A percentile compares a stretch with the other conserved stretches of the same genome.
Conservation (phyloP, 30 jellyfish, hydroid and myxozoan genomes). For the Turritopsis rubra region DNA sequence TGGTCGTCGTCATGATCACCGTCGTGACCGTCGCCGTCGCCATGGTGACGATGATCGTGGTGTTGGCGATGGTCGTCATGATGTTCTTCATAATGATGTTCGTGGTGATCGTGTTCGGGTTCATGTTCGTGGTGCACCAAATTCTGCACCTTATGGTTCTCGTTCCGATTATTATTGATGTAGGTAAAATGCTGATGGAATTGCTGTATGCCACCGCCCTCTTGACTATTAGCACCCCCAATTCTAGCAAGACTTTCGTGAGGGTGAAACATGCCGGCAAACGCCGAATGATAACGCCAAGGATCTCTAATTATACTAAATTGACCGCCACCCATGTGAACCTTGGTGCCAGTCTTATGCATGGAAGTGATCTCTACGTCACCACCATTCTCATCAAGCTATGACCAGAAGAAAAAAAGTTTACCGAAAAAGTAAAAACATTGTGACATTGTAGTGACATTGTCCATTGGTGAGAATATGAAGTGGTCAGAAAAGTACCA, state of each 20-base stretch:
- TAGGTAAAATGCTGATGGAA: slow-evolving; percentile 89
- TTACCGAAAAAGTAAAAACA: no score
- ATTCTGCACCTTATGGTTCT: slow-evolving; percentile 56
- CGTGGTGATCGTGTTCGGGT: slow-evolving; percentile 50
- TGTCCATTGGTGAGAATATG: no score
- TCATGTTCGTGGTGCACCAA: slow-evolving; percentile 55
- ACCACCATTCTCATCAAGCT: slow-evolving; percentile 91
- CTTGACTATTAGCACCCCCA: slow-evolving; percentile 22
- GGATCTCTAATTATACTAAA: slow-evolving; percentile 89
- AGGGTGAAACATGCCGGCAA: slow-evolving; percentile 83
- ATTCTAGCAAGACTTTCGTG: slow-evolving; percentile 61
- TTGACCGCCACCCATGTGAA: slow-evolving; percentile 93
- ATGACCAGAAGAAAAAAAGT: background rate
- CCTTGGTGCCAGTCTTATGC: slow-evolving; percentile 72
- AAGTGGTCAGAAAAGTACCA: no score
- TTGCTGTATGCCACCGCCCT: slow-evolving; percentile 64
- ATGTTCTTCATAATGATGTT: slow-evolving; percentile 40
- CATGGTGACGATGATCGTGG: slow-evolving; percentile 50
- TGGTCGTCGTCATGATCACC: slow-evolving; percentile 48
- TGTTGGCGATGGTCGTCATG: slow-evolving; percentile 55
- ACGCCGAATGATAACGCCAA: slow-evolving; percentile 88
- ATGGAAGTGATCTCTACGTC: slow-evolving; percentile 67
- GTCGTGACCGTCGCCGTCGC: slow-evolving; percentile 65
- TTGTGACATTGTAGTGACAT: no score
- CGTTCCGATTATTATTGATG: slow-evolving; percentile 66